Percentiles rank a stretch among this genome's conserved stretches.
Evolutionary conservation across 2,888 invertebrate species (phyloP).

Genomic region (Zygothrica quintamaculata): DNA sequence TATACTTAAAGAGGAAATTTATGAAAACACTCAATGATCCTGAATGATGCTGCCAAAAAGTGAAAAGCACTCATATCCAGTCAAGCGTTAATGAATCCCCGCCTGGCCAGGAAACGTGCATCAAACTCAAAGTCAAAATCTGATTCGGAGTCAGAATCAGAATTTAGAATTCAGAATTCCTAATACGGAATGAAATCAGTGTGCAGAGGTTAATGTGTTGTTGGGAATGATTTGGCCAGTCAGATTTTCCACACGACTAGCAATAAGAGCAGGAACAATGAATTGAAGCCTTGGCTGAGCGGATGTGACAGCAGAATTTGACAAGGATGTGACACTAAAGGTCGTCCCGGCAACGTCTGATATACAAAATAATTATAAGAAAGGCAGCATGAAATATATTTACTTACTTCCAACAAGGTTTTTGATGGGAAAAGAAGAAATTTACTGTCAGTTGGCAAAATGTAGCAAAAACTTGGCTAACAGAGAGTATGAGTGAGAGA

Average conservation of each 20-base stretch:
- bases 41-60: slow-evolving; percentile 61
- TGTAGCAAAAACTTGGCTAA: slow-evolving; percentile 28
- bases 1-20: slow-evolving; percentile 67
- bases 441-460: slow-evolving; percentile 10
- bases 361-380: slow-evolving; percentile 73
- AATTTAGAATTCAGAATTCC: neutral
- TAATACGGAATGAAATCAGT: slow-evolving; percentile 2
- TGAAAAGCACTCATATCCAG: slow-evolving; percentile 62
- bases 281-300: slow-evolving; percentile 32
- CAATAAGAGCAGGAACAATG: slow-evolving; percentile 30
- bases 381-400: slow-evolving; percentile 52
- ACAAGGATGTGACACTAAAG: slow-evolving; percentile 77
- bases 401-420: slow-evolving; percentile 10
- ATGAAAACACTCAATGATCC: slow-evolving; percentile 81
- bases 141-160: slow-evolving; percentile 7
- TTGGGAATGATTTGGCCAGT: slow-evolving; percentile 63
- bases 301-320: slow-evolving; percentile 62
- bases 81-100: slow-evolving; percentile 72
- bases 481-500: too few species aligned
- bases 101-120: slow-evolving; percentile 56
- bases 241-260: slow-evolving; percentile 76
- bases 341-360: slow-evolving; percentile 73
- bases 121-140: slow-evolving; percentile 34
- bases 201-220: slow-evolving; percentile 2
- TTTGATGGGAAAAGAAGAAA: neutral